phyloP scores from a whole-genome alignment of 1,140 invertebrate species.

The Lucilia cuprina region DNA sequence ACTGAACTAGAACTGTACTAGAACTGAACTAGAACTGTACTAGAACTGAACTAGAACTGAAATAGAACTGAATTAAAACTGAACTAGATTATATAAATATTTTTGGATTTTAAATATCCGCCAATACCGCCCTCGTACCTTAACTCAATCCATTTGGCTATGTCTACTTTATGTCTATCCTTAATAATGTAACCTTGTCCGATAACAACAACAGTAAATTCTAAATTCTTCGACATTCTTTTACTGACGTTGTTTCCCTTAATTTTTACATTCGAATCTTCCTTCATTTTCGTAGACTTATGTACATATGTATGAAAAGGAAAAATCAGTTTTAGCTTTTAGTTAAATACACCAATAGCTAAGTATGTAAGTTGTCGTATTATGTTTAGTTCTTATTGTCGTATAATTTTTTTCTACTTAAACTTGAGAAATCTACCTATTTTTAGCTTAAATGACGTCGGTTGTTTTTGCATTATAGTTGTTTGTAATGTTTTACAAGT shows the following conservation, averaged over 20 bases:
- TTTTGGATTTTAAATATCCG: no score
- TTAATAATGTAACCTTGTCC: neutral
- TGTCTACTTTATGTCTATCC: neutral
- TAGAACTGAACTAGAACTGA: no score
- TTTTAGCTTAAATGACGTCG: neutral
- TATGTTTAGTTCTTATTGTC: slow-evolving; percentile 1
- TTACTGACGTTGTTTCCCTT: neutral
- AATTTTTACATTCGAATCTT: neutral
- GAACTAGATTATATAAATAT: no score
- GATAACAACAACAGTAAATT: neutral
- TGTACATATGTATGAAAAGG: no score
- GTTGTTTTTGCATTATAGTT: neutral
- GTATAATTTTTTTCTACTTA: neutral
- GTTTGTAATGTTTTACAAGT: neutral
- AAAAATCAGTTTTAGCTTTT: neutral
- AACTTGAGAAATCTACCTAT: neutral
- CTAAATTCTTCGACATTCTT: neutral
- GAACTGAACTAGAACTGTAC: no score
- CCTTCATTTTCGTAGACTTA: neutral
- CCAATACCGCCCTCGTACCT: neutral
- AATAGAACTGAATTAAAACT: no score
- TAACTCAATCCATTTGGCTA: neutral
- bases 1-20: no score
- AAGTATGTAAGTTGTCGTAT: neutral
- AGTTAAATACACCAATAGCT: neutral